Evolutionary conservation across 2,888 invertebrate genomes (phyloP), one percentile per base, ranked within the genome.

Genomic region (Acanthococcus lagerstroemiae): DNA sequence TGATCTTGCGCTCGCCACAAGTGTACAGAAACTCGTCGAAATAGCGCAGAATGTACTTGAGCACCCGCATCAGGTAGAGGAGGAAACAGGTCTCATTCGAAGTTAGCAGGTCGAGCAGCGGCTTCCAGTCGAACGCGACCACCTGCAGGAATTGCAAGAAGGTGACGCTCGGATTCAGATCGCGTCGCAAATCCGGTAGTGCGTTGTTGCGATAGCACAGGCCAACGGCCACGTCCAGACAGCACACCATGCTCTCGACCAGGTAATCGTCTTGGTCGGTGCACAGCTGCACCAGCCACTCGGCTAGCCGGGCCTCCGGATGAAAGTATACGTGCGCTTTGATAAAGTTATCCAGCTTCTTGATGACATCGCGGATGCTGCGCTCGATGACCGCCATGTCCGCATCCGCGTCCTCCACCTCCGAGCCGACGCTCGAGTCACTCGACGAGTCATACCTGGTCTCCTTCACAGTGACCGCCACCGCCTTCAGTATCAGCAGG

Each of bases 11-110:
- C 67, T 61, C 50, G 52, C 27, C 12, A 74, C 90, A 91, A 68
- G 88, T 87, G 56, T 83, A 81, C 4, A 88, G 82, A 75, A 92
- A 91, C 74, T 87, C 88, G 0, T 84, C 79, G 91, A 91, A 92
- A 75, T 90, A 89, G 70, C 86, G 82, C 69, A 87, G 81, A 2
- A 89, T 85, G 77, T 88, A 90, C 73, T 93, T 92, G 66, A 93
- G 79, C 75, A 91, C 87, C 72, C 91, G 80, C 69, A 92, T 78
- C 71, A 93, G 78, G 76, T 93, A 93, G 44, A 92, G 77, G 65
- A 93, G 78, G 74, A 93, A 93, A 76, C 91, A 92, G 2, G 93
- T 93, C 76, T 93, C 92, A 73, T 91, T 92, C 74, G 90, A 90
- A 17, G 92, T 89, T 70, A 93, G 81, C 73, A 90, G 84, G 76